Evolutionary conservation across 2,888 invertebrate species (phyloP), one percentile per base, ranked within the genome.

Genomic region (Torymus aiolomorphi): DNA sequence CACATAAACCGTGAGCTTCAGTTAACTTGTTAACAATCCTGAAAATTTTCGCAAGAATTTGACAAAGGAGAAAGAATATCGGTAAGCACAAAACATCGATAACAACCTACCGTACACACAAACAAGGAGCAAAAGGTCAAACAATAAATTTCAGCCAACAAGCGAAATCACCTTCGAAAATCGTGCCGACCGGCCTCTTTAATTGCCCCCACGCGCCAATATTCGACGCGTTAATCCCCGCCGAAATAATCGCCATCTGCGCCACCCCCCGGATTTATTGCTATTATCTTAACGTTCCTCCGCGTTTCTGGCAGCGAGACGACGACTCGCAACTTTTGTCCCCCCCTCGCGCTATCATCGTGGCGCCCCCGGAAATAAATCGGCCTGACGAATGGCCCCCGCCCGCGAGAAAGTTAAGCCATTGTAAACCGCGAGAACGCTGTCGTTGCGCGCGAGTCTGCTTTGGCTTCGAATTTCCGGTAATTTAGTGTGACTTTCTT

Each of bases 341-440:
- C 51, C 54, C 70, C 76, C 12, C 51, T 13, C 16, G 20, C 69
- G 5, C 54, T n/a, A 14, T 5, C 4, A 56, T 61, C 52, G 67
- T 49, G 59, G 16, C 51, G 16, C 16, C 18, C n/a, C 20, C 16
- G 61, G 20, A 76, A 76, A 80, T 76, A 76, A 80, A 76, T 76
- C 42, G 56, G 56, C 56, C 66, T 66, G 57, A 80, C 49, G 59
- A 71, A 80, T 71, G 66, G 65, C 49, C 42, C 42, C 42, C 3
- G 2, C 42, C 42, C 42, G 42, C 42, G 67, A 66, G 63, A 72
- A 76, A 80, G 70, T 76, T 71, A 57, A 69, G 69, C 71, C 71
- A 71, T 62, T 69, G 67, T 31, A 52, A 67, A 59, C 18, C 59
- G 57, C 62, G n/a, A 24, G 18, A 31, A 16, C 65, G 12, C 57